Evolutionary conservation across 2,888 invertebrate species (phyloP).

Genomic region (Apodemia duryi): DNA sequence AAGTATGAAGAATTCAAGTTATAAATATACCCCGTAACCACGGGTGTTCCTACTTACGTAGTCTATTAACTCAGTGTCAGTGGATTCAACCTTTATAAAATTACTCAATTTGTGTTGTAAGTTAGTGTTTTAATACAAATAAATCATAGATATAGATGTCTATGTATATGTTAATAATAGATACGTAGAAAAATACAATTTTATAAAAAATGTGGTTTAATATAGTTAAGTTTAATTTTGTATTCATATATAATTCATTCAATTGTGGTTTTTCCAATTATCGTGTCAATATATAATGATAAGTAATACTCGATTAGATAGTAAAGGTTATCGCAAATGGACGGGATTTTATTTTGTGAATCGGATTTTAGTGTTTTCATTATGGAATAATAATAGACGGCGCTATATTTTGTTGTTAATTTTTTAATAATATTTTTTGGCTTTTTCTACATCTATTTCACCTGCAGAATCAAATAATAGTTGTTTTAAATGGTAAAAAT

Average conservation of each 20-base stretch:
- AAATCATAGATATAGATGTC: slow-evolving; percentile 52
- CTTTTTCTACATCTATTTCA: too few species aligned
- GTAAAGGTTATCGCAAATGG: slow-evolving; percentile 24
- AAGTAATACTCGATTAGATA: slow-evolving; percentile 48
- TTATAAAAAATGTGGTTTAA: slow-evolving; percentile 40
- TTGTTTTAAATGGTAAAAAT: neutral
- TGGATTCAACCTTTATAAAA: slow-evolving; percentile 26
- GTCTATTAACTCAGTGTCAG: slow-evolving; percentile 21
- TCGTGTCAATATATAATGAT: slow-evolving; percentile 63
- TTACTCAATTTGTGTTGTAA: slow-evolving; percentile 34
- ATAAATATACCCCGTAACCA: too few species aligned
- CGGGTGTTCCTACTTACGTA: slow-evolving; percentile 20
- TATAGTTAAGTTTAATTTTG: slow-evolving; percentile 45
- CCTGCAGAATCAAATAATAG: neutral
- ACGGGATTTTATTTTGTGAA: neutral
- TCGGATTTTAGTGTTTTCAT: too few species aligned
- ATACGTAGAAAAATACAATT: slow-evolving; percentile 40
- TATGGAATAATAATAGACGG: too few species aligned
- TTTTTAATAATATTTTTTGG: too few species aligned
- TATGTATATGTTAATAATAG: slow-evolving; percentile 50
- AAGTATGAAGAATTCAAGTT: slow-evolving; percentile 8
- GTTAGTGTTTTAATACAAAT: slow-evolving; percentile 51
- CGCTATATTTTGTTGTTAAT: too few species aligned
- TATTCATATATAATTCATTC: slow-evolving; percentile 37
- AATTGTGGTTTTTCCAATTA: slow-evolving; percentile 62